Base-by-base conservation (phyloP, 2,888 invertebrate genomes). In the Agriopis leucophaearia region DNA sequence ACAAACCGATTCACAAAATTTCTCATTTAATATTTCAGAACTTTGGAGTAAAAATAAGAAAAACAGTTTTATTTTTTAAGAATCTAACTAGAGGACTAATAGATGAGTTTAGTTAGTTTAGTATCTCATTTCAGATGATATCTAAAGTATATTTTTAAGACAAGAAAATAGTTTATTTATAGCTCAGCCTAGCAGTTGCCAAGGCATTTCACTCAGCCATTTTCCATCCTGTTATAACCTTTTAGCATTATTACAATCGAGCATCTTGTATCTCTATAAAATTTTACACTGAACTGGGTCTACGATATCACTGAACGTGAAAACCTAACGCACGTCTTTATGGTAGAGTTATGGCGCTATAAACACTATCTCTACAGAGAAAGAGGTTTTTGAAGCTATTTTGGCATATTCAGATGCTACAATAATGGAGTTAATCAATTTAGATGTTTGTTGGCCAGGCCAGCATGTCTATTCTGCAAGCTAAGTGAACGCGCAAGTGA, bases 361-460 rank as follows among this genome's bases (percentile, higher is more conserved):
- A 74, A 74, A 72, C 70, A 74, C 70, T 72, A 72, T 70, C 70
- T 18, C 38, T 54, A 57, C 56, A 69, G 52, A 50, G 64, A 61
- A 40, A 56, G 45, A 27, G 15, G 42, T 54, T 47, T 51, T 57
- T 44, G 36, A 27, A 2, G 15, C 16, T 42, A 58, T 58, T 35
- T 57, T 18, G 10, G 10, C n/a, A 51, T 40, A 57, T 18, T 40
- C 38, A 54, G 38, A 10, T 51, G 27, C 35, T 51, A 48, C 27
- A 16, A 12, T 52, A 36, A 36, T 15, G 13, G n/a, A 52, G n/a
- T 10, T 35, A 52, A 52, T 36, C n/a, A 52, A 15, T 48, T 48
- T 27, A 27, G 27, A 48, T 48, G 12, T 27, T 47, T 47, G 10
- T 47, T n/a, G n/a, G n/a, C n/a, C n/a, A n/a, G n/a, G n/a, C n/a